A percentile compares a stretch with the other conserved stretches of the same genome.
These are phyloP conservation scores for Andrena haemorrhoa DNA, from an alignment of 2,888 invertebrate genomes.

Conservation along the genomic window DNA sequence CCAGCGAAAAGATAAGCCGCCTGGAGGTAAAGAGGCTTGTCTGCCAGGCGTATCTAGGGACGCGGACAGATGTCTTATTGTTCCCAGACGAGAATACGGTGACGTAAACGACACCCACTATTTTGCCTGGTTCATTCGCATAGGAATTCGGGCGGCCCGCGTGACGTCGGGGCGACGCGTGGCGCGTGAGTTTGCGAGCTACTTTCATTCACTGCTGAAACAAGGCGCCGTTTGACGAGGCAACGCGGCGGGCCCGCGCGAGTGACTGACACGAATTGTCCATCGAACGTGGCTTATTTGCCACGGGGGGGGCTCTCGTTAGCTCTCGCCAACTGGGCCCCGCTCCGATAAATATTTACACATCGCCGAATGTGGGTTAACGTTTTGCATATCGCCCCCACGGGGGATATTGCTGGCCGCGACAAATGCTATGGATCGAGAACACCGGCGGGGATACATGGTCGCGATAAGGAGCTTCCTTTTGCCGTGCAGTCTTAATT, in stretches of 20 bases:
- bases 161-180: background rate
- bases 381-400: constrained; percentile 70
- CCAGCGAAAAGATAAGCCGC: background rate
- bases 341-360: constrained; percentile 71
- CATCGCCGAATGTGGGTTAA: constrained; percentile 68
- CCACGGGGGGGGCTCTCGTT: constrained; percentile 45
- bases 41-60: background rate
- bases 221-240: constrained; percentile 1
- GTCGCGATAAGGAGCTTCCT: constrained; percentile 66
- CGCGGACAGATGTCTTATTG: background rate
- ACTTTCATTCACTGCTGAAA: constrained; percentile 11
- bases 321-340: constrained; percentile 51
- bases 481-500: constrained; percentile 54
- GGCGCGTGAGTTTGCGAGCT: background rate
- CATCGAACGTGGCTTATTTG: constrained; percentile 38
- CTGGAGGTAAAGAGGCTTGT: background rate
- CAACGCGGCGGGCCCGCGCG: constrained; percentile 9
- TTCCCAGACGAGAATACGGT: background rate
- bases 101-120: background rate
- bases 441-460: constrained; percentile 52
- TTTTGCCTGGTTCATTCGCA: constrained; percentile 8
- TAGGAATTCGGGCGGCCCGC: constrained; percentile 5
- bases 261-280: constrained; percentile 45
- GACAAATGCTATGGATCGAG: constrained; percentile 70
- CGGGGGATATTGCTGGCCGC: constrained; percentile 52